Conservation (phyloP, 2,113 vertebrate genomes). For the Shinisaurus crocodilurus region DNA sequence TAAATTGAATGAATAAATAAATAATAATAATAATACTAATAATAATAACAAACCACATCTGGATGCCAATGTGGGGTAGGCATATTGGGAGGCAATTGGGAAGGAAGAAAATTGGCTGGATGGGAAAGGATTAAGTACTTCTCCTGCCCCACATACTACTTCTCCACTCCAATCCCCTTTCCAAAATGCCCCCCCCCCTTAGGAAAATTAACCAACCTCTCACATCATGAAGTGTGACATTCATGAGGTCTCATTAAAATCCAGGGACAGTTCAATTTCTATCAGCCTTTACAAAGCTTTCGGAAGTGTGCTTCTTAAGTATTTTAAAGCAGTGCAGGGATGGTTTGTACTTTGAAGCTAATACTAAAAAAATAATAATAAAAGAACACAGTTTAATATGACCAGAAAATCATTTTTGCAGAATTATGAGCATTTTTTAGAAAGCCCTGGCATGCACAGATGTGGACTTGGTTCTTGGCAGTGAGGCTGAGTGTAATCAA, state of each 20-base stretch:
- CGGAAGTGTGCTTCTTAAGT: neutral
- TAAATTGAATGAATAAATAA: no score
- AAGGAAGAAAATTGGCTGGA: no score
- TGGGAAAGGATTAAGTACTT: neutral
- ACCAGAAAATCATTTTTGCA: neutral
- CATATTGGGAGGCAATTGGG: neutral
- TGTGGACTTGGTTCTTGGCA: neutral
- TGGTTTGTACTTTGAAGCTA: neutral
- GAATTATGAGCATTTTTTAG: neutral
- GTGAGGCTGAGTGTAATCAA: conserved; percentile 25
- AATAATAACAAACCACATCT: no score
- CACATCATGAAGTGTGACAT: neutral
- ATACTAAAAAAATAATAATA: neutral
- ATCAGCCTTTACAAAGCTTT: neutral
- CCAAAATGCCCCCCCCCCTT: neutral
- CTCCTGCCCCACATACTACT: neutral
- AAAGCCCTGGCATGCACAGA: neutral
- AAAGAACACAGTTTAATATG: neutral
- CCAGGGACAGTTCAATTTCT: neutral
- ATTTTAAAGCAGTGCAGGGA: neutral
- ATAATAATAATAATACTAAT: no score
- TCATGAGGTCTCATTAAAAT: neutral
- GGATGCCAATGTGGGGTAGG: neutral
- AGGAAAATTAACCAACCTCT: neutral
- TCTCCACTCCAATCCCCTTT: neutral